Base-by-base conservation (phyloP, 2,797 vertebrate species). In the Dermochelys coriacea region DNA sequence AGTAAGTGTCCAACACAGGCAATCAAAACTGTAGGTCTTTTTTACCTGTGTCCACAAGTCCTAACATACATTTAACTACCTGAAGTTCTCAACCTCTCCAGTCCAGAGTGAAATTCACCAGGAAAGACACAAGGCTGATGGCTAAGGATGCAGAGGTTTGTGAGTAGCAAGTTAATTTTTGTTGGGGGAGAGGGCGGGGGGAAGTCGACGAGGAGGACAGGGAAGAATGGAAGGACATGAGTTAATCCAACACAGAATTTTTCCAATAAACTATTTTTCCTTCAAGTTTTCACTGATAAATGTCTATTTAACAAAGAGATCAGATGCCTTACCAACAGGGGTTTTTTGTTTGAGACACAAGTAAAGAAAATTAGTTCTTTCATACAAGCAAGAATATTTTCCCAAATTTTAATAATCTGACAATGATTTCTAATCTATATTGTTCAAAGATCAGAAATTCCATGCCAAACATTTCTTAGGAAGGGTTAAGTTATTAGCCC, bases 401-500 rank as follows among this genome's bases (percentile, higher is more conserved):
- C 54, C 59, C 64, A 54, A 50, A 77, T 55, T 83, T 59, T 85
- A 57, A 57, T 27, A 50, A 89, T 49, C 47, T n/a, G 6, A 68
- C 77, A 59, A n/a, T 31, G 64, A 57, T 80, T 77, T 47, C 59
- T 85, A 82, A 50, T 47, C 41, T 61, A 25, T 8, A 68, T 71
- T 68, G 49, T 80, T 78, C 7, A 83, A 77, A 86, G 89, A 45
- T 45, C 61, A 90, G 27, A 55, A 85, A 92, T 82, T 92, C 61
- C 80, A 86, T 8, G 59, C 49, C 84, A 64, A 87, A 74, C 52
- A 74, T 50, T 92, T 82, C 88, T 89, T 84, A 91, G 94, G 85
- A 88, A 97, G 96, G 97, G 91, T 97, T 89, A 97, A 93, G 82
- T 93, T 97, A 97, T 75, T 93, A 95, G 89, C 68, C 87, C 71